Evolutionary conservation across 2,888 invertebrate species (phyloP), one percentile per base, ranked within the genome.

Genomic region (Oscheius sp.): DNA sequence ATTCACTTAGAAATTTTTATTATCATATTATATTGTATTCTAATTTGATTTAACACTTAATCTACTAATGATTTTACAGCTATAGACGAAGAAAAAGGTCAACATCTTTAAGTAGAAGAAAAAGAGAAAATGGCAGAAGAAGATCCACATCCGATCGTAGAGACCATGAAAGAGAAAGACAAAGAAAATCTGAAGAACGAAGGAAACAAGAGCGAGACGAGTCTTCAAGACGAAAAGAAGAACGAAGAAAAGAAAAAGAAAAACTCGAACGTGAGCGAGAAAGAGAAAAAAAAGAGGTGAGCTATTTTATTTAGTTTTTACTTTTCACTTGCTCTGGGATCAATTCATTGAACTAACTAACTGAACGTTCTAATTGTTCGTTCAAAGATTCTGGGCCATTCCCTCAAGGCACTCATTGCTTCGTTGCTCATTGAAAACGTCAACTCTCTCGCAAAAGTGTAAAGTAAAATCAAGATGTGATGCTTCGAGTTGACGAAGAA

Each of bases 71-170:
- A 37, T 61, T 45, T 45, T 20, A n/a, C n/a, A 61, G 61, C 45
- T 61, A 61, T 27, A 64, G 64, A 64, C 17, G 64, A 31, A n/a
- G 52, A 15, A 34, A 64, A 20, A 29, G n/a, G 12, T 64, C 64
- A 4, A 27, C 31, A 12, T 68, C 61, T 12, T n/a, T n/a, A n/a
- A 58, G 37, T 15, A 10, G 39, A n/a, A 58, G 61, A 8, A 27
- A 48, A 20, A 34, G 58, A 20, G 33, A 39, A 33, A 37, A 58
- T n/a, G 37, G 61, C 2, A 58, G 37, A 25, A 20, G 34, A 4
- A 65, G 27, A 8, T 46, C n/a, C 31, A 23, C 29, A 15, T 27
- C 25, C 27, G 45, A 45, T 17, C 53, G 66, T 8, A 12, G 66
- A 25, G 27, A 55, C 2, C 29, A 50, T n/a, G 50, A 69, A 17